Conservation (phyloP, 1,140 invertebrate genomes). For the Drosophila obscura region DNA sequence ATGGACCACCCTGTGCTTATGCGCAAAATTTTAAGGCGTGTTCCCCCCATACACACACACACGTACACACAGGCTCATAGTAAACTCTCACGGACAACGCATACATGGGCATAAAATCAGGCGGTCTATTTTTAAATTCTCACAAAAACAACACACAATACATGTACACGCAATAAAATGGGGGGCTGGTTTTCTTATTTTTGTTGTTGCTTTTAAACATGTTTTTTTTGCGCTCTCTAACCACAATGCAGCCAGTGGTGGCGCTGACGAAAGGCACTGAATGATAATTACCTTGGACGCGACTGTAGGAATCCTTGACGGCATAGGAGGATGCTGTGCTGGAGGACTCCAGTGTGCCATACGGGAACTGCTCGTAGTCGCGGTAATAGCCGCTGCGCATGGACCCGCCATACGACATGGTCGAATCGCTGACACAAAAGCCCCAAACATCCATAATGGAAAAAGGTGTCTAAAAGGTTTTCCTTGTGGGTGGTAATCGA, state of each 20-base stretch:
- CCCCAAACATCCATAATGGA: conserved; percentile 79
- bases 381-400: conserved; percentile 84
- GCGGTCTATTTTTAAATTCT: conserved; percentile 69
- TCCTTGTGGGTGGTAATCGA: conserved; percentile 13
- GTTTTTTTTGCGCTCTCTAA: conserved; percentile 4
- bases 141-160: conserved; percentile 63
- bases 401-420: conserved; percentile 84
- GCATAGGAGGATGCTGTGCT: conserved; percentile 41
- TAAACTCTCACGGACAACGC: background rate
- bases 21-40: conserved; percentile 66
- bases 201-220: conserved; percentile 4
- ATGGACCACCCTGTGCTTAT: conserved; percentile 42
- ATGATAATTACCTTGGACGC: conserved; percentile 76
- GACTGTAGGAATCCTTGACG: conserved; percentile 79
- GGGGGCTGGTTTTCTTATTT: background rate
- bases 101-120: conserved; percentile 37
- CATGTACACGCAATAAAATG: conserved; percentile 18
- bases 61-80: conserved; percentile 16
- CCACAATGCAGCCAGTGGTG: conserved; percentile 15
- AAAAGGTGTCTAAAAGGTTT: conserved; percentile 13
- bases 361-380: conserved; percentile 84
- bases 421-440: conserved; percentile 77
- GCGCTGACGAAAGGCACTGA: conserved; percentile 9
- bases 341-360: conserved; percentile 73
- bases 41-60: conserved; percentile 28